Percentiles rank a stretch among this genome's conserved stretches.
phyloP scores from a whole-genome alignment of 2,888 invertebrate species.

The Mesorhabditis belari region DNA sequence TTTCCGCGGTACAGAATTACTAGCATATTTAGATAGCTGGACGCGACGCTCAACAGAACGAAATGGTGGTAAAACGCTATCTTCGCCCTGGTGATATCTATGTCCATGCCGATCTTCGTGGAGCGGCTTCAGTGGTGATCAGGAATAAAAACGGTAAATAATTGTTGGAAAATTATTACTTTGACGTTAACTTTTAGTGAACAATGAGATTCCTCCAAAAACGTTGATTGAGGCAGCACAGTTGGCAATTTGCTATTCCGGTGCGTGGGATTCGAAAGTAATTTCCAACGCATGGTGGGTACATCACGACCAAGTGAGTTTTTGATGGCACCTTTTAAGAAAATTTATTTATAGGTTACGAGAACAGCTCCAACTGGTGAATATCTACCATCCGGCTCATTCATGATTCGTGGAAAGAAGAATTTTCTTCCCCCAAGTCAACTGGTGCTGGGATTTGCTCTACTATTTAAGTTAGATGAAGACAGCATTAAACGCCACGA shows the following conservation, averaged over 20 bases:
- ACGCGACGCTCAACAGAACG: conserved; percentile 95
- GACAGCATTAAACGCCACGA: conserved; percentile 68
- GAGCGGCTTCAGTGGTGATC: conserved; percentile 74
- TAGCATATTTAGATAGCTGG: conserved; percentile 65
- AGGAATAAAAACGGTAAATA: conserved; percentile 10
- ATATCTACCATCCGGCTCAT: conserved; percentile 82
- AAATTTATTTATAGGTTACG: conserved; percentile 64
- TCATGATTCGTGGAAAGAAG: conserved; percentile 91
- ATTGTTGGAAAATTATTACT: no score
- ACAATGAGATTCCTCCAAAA: conserved; percentile 72
- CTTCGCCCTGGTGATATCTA: conserved; percentile 70
- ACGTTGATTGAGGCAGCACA: conserved; percentile 82
- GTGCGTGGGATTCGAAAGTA: conserved; percentile 97
- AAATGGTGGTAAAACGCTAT: conserved; percentile 79
- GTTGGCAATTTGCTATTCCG: conserved; percentile 91
- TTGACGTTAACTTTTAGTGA: neutral
- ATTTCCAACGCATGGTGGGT: conserved; percentile 97
- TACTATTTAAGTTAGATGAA: conserved; percentile 85
- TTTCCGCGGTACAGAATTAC: no score
- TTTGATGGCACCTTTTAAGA: neutral
- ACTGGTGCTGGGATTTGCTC: conserved; percentile 83
- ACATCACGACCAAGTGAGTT: conserved; percentile 68
- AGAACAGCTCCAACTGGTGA: conserved; percentile 97
- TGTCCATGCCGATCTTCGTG: conserved; percentile 89
- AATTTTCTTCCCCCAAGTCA: conserved; percentile 89